Evolutionary conservation across 2,113 vertebrate species (phyloP), one percentile per base, ranked within the genome.

Genomic region (Syngnathus typhle): DNA sequence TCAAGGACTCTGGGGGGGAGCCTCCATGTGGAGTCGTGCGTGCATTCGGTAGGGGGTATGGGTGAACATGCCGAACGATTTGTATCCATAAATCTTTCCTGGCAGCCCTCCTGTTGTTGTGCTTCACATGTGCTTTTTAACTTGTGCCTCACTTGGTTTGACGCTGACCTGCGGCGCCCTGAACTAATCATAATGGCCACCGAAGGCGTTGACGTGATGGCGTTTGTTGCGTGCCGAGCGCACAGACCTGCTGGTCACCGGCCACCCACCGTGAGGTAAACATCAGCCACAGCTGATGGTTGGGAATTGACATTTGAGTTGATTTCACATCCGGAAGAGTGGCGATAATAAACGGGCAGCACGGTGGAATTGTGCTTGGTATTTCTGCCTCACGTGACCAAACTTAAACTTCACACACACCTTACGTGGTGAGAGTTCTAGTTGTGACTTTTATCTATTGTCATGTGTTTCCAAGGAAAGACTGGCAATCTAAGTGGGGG

Each of bases 141-240:
- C 80, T 79, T 72, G 73, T 61, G 75, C 65, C 46, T 82, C 82
- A 76, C 79, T 83, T 72, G 74, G 78, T 64, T 85, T 78, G 76
- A 79, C 75, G 61, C 71, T 75, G 79, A 85, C 78, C 80, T 60
- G 19, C 39, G 15, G 69, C 77, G 82, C 69, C 83, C 84, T 81
- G 80, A 88, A 86, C 85, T 82, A 83, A 86, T 87, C 82, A 73
- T 73, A 84, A 88, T 84, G 77, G 76, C 54, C 55, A 6, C 16
- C 27, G 13, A 16, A 58, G 55, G 55, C 75, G 81, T 75, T 66
- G 71, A 60, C 79, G 73, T 63, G 79, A 55, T 69, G 51, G 72
- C 71, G 77, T 81, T 79, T 76, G 84, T 64, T 74, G 78, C 73
- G 41, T 71, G 73, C 70, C 66, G 18, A 68, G 72, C 21, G 67